Evolutionary conservation across 2,888 invertebrate species (phyloP).

Genomic region (Agriotes lineatus): DNA sequence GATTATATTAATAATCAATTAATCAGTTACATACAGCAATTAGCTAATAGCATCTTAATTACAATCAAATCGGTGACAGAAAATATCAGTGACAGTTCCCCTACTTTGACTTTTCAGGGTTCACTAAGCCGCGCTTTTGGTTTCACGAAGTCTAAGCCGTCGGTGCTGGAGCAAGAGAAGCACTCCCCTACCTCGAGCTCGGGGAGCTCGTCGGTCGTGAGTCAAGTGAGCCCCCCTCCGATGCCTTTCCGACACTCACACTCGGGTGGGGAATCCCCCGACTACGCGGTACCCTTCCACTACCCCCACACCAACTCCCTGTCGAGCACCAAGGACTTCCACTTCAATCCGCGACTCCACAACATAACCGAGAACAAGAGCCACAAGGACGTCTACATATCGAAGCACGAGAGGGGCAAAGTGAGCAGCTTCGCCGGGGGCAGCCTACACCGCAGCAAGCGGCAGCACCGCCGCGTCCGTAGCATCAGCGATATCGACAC

Average conservation of each 20-base stretch:
- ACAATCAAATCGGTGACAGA: too few species aligned
- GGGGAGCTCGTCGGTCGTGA: constrained; percentile 72
- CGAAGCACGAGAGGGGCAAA: constrained; percentile 27
- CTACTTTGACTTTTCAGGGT: constrained; percentile 68
- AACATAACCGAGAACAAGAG: constrained; percentile 38
- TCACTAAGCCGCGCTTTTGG: constrained; percentile 81
- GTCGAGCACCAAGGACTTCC: constrained; percentile 8
- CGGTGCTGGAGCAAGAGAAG: constrained; percentile 65
- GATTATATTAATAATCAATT: too few species aligned
- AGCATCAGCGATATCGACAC: constrained; percentile 83
- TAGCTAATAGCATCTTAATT: too few species aligned
- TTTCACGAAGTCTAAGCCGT: constrained; percentile 66
- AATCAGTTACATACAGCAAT: too few species aligned
- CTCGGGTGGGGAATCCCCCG: constrained; percentile 63
- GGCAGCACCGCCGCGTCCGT: constrained; percentile 75
- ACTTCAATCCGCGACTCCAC: constrained; percentile 34
- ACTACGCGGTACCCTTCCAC: constrained; percentile 60
- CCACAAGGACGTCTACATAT: constrained; percentile 37
- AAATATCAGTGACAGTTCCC: too few species aligned
- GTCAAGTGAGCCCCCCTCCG: constrained; percentile 67
- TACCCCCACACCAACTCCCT: constrained; percentile 40
- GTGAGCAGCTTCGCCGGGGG: constrained; percentile 66
- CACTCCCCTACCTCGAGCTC: constrained; percentile 78
- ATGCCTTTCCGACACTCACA: constrained; percentile 66
- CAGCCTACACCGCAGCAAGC: constrained; percentile 66